These are phyloP conservation scores for Cataglyphis livida DNA, from an alignment of 2,888 invertebrate genomes.

Conservation along the genomic window DNA sequence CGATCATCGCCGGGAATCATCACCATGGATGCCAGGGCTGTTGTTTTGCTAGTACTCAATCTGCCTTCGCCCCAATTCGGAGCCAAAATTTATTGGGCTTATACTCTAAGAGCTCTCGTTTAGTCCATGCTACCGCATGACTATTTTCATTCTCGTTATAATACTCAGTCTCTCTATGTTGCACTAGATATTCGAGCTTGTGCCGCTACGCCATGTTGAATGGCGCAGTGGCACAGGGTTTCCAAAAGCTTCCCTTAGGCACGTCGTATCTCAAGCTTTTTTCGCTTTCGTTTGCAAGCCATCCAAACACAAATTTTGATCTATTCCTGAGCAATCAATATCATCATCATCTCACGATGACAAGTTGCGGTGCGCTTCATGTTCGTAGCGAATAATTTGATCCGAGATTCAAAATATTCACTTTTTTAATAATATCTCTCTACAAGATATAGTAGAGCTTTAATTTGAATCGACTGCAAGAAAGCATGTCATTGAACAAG, in stretches of 20 bases:
- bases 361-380: constrained; percentile 39
- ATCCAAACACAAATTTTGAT: constrained; percentile 75
- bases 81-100: constrained; percentile 50
- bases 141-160: constrained; percentile 53
- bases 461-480: not conserved
- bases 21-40: constrained; percentile 74
- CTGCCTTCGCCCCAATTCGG: constrained; percentile 46
- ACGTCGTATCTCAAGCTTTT: constrained; percentile 77
- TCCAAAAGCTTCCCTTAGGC: constrained; percentile 62
- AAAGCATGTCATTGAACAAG: not conserved
- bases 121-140: constrained; percentile 77
- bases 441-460: constrained; percentile 3
- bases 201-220: constrained; percentile 70
- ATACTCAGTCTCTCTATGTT: constrained; percentile 23
- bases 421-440: constrained; percentile 5
- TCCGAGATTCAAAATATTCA: constrained; percentile 13
- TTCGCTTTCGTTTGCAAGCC: constrained; percentile 84
- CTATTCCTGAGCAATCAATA: constrained; percentile 53
- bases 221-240: constrained; percentile 55
- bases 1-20: constrained; percentile 88
- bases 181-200: constrained; percentile 37
- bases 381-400: constrained; percentile 48
- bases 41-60: constrained; percentile 67
- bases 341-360: constrained; percentile 43
- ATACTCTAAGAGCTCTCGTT: constrained; percentile 65